Percentiles rank a stretch among this genome's conserved stretches.
phyloP scores from a whole-genome alignment of 2,797 vertebrate species.

The Spinus pinus region DNA sequence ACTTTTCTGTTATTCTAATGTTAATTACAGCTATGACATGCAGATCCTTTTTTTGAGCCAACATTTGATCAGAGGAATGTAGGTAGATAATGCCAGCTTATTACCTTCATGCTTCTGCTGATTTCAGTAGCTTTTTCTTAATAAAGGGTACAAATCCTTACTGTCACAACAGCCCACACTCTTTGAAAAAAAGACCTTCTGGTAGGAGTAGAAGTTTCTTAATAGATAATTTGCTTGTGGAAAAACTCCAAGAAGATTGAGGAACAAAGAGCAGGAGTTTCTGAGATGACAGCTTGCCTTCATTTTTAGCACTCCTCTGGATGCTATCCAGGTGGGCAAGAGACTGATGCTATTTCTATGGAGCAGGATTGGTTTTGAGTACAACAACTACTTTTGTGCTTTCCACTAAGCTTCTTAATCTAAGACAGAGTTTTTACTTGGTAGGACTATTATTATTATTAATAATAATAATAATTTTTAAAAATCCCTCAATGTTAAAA shows the following conservation, averaged over 20 bases:
- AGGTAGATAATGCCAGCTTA: not conserved
- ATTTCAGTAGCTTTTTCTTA: not conserved
- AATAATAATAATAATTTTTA: not conserved
- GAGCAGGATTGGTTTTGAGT: not conserved
- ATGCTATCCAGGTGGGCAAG: not conserved
- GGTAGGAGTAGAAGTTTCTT: not conserved
- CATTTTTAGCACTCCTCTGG: not conserved
- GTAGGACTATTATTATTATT: not conserved
- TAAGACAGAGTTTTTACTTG: not conserved
- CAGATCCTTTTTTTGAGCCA: not conserved
- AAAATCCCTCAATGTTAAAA: not conserved
- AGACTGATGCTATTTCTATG: not conserved
- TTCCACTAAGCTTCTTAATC: not conserved
- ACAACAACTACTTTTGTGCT: not conserved
- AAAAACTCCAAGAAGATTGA: not conserved
- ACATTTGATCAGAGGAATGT: not conserved
- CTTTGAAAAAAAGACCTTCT: not conserved
- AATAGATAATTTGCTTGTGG: not conserved
- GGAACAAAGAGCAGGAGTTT: not conserved
- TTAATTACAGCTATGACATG: not conserved
- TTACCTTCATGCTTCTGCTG: not conserved
- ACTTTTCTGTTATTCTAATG: not conserved
- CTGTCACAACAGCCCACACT: not conserved
- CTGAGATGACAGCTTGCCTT: not conserved
- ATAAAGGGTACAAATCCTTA: not conserved